phyloP scores from a whole-genome alignment of 2,113 vertebrate genomes.

The Ophthalmolycus amberensis region DNA sequence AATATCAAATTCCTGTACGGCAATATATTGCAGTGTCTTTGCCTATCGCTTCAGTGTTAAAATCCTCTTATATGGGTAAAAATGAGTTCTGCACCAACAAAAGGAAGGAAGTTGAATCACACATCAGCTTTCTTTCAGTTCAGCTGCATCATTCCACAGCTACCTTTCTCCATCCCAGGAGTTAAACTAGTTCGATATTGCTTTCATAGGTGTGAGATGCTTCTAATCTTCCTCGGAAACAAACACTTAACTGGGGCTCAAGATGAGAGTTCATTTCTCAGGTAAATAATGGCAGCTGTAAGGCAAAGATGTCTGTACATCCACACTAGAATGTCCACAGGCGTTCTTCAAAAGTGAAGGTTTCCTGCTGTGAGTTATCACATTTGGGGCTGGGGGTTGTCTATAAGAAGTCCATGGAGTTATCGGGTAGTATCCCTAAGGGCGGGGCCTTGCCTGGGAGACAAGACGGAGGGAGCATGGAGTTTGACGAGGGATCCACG shows the following conservation, averaged over 20 bases:
- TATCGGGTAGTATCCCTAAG: conserved; percentile 87
- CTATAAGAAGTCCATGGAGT: conserved; percentile 93
- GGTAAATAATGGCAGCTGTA: conserved; percentile 59
- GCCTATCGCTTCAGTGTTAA: conserved; percentile 54
- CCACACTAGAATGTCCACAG: conserved; percentile 69
- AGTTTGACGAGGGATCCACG: conserved; percentile 86
- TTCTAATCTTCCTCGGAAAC: conserved; percentile 38
- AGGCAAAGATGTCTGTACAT: conserved; percentile 69
- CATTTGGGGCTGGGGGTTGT: background rate
- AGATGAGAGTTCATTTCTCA: conserved; percentile 41
- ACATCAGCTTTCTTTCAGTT: conserved; percentile 39
- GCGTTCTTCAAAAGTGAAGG: conserved; percentile 51
- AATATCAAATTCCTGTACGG: conserved; percentile 54
- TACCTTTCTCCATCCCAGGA: conserved; percentile 7
- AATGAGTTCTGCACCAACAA: conserved; percentile 43
- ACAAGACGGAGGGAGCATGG: conserved; percentile 86
- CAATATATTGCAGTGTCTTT: conserved; percentile 55
- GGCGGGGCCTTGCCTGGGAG: conserved; percentile 85
- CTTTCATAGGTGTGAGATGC: conserved; percentile 34
- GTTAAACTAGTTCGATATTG: conserved; percentile 50
- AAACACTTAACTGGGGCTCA: conserved; percentile 41
- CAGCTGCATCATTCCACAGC: conserved; percentile 18
- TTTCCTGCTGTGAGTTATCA: conserved; percentile 32
- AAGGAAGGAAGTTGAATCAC: conserved; percentile 27
- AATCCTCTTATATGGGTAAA: conserved; percentile 47